These are phyloP conservation scores for Heteropelma amictum DNA, from an alignment of 2,888 invertebrate genomes.

Conservation along the genomic window DNA sequence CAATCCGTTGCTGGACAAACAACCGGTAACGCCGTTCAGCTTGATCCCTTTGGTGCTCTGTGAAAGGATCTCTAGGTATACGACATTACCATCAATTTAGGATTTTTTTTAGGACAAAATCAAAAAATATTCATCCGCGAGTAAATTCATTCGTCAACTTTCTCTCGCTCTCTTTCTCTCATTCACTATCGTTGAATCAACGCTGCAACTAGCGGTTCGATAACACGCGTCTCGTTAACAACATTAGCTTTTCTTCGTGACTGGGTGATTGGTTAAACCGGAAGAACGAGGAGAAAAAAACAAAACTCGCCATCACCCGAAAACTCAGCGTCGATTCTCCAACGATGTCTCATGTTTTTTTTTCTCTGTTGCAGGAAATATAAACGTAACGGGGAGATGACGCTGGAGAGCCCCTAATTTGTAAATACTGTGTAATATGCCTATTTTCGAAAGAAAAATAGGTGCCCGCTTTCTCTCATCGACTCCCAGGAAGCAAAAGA, in stretches of 20 bases:
- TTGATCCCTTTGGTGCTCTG: constrained; percentile 80
- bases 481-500: constrained; percentile 11
- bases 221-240: no score
- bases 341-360: not conserved
- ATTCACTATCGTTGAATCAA: no score
- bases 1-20: constrained; percentile 71
- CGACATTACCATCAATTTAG: no score
- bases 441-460: constrained; percentile 60
- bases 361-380: constrained; percentile 68
- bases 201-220: no score
- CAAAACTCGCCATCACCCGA: no score
- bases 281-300: no score
- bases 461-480: constrained; percentile 52
- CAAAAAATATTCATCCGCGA: not conserved
- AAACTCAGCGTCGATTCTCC: not conserved
- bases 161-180: no score
- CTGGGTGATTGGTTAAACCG: no score
- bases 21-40: constrained; percentile 78
- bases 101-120: not conserved
- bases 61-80: constrained; percentile 70
- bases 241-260: no score
- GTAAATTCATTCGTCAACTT: no score
- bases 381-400: constrained; percentile 65
- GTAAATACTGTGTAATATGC: constrained; percentile 76
- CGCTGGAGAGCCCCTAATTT: constrained; percentile 65